phyloP scores from a whole-genome alignment of 1,140 invertebrate species.

The Cydia pomonella region DNA sequence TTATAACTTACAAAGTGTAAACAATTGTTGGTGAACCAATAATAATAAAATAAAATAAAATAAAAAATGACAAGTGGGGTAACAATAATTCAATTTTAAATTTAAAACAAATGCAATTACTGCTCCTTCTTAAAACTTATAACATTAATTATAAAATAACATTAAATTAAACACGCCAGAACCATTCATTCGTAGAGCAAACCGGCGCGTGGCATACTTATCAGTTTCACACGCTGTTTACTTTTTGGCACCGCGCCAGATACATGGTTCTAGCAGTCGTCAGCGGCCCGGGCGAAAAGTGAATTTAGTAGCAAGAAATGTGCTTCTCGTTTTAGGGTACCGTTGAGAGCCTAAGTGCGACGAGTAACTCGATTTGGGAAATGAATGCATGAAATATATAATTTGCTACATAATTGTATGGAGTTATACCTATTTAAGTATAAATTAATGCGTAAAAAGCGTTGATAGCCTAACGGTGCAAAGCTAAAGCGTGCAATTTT shows the following conservation, averaged over 20 bases:
- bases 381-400: constrained; percentile 4
- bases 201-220: background rate
- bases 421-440: background rate
- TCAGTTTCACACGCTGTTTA: constrained; percentile 22
- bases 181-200: background rate
- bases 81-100: too few relatives aligned
- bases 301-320: constrained; percentile 35
- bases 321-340: constrained; percentile 9
- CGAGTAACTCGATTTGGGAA: background rate
- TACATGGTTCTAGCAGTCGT: constrained; percentile 15
- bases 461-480: background rate
- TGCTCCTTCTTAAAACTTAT: background rate
- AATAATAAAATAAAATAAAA: too few relatives aligned
- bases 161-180: background rate
- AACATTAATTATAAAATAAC: background rate
- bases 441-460: background rate
- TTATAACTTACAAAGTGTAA: too few relatives aligned
- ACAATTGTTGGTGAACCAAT: too few relatives aligned
- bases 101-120: too few relatives aligned
- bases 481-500: background rate
- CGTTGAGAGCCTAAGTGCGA: constrained; percentile 12
- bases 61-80: too few relatives aligned
- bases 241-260: constrained; percentile 17
- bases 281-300: constrained; percentile 34
- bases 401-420: background rate